A percentile compares a stretch with the other conserved stretches of the same genome.
Evolutionary conservation across 2,888 invertebrate genomes (phyloP).

Genomic region (Phyllotreta cruciferae): DNA sequence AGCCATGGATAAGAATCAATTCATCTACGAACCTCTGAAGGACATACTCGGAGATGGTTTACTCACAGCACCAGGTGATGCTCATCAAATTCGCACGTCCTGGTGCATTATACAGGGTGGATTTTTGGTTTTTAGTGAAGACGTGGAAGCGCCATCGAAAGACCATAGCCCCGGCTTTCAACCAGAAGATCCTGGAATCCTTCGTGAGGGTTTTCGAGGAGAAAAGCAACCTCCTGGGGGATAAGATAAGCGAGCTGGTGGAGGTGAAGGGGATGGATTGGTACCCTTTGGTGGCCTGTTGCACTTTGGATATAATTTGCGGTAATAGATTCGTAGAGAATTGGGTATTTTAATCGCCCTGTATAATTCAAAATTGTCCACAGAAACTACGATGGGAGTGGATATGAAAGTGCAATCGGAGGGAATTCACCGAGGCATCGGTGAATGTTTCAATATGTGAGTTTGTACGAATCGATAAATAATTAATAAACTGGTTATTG

Average conservation of each 20-base stretch:
- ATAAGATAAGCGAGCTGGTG: constrained; percentile 58
- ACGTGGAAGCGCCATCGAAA: constrained; percentile 68
- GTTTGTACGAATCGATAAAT: too few species aligned
- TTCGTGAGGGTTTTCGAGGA: constrained; percentile 69
- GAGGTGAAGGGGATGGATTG: constrained; percentile 61
- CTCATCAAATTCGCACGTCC: not conserved
- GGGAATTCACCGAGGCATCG: constrained; percentile 17
- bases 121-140: constrained; percentile 56
- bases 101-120: too few species aligned
- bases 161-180: constrained; percentile 70
- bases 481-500: not conserved
- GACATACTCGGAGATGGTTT: constrained; percentile 17
- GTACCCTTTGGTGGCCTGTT: constrained; percentile 64
- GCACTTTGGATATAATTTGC: constrained; percentile 69
- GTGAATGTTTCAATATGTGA: constrained; percentile 30
- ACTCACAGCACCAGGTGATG: constrained; percentile 22
- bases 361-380: constrained; percentile 8
- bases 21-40: constrained; percentile 10
- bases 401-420: constrained; percentile 34
- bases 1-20: constrained; percentile 17
- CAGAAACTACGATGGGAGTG: constrained; percentile 38
- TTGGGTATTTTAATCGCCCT: not conserved
- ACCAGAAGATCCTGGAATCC: constrained; percentile 67
- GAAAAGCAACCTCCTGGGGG: constrained; percentile 63
- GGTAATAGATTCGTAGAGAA: constrained; percentile 58